Conservation (phyloP, 1,140 invertebrate species). For the Anastrepha ludens region DNA sequence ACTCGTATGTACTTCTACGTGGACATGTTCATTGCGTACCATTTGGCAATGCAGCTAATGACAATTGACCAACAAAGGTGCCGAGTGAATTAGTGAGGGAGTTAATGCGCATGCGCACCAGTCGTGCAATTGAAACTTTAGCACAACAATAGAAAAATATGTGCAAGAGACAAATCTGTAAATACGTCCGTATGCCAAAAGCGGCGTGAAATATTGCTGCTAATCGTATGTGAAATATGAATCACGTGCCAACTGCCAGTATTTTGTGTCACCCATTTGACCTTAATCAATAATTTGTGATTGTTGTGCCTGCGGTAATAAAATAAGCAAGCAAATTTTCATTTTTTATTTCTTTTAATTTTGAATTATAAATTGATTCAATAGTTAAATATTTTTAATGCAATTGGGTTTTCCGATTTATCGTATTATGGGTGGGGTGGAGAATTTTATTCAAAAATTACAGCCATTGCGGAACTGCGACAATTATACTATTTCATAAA, state of each 20-base stretch:
- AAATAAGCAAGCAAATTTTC: background rate
- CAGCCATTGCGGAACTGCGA: no score
- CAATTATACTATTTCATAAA: no score
- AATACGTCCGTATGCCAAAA: background rate
- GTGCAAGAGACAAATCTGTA: background rate
- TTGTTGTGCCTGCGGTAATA: background rate
- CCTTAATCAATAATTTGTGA: constrained; percentile 27
- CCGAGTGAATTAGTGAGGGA: constrained; percentile 49
- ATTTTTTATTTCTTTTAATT: background rate
- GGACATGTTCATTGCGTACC: constrained; percentile 22
- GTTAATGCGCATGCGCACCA: constrained; percentile 24
- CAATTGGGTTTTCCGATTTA: background rate
- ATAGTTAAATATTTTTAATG: background rate
- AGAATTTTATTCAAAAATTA: no score
- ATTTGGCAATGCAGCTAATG: constrained; percentile 39
- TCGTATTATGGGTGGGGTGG: no score
- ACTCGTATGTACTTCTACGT: background rate
- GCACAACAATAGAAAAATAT: background rate
- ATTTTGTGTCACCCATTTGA: constrained; percentile 26
- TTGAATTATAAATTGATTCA: background rate
- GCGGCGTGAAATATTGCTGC: background rate
- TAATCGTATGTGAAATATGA: constrained; percentile 34
- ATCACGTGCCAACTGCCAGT: constrained; percentile 43
- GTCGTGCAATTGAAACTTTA: constrained; percentile 17
- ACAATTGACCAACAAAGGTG: constrained; percentile 12